These are phyloP conservation scores for Drosophila suzukii DNA, from an alignment of 1,140 invertebrate species.

Conservation along the genomic window DNA sequence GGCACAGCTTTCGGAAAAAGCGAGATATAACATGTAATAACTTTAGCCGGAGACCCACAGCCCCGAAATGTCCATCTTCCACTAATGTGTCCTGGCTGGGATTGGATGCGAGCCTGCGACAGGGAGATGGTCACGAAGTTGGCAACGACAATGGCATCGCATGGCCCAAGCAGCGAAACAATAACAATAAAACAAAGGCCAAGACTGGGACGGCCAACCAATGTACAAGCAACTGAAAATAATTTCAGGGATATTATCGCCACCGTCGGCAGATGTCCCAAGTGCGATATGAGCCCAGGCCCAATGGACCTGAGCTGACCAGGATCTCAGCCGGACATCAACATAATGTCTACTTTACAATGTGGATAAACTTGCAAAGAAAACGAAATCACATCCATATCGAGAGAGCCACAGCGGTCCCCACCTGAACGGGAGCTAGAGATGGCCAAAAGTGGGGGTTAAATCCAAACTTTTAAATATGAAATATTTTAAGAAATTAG, in stretches of 20 bases:
- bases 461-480: background rate
- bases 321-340: slow-evolving; percentile 55
- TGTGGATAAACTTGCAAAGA: slow-evolving; percentile 74
- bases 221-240: slow-evolving; percentile 72
- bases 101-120: slow-evolving; percentile 32
- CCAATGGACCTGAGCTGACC: slow-evolving; percentile 16
- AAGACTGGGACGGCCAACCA: slow-evolving; percentile 44
- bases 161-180: slow-evolving; percentile 55
- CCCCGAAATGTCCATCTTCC: slow-evolving; percentile 69
- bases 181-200: slow-evolving; percentile 82
- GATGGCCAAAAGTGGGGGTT: background rate
- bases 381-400: slow-evolving; percentile 80
- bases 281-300: slow-evolving; percentile 65
- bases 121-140: slow-evolving; percentile 46
- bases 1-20: slow-evolving; percentile 67
- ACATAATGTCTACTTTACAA: slow-evolving; percentile 83
- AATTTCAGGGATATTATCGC: slow-evolving; percentile 79
- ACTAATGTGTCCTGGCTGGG: slow-evolving; percentile 66
- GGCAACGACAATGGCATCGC: slow-evolving; percentile 30
- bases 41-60: slow-evolving; percentile 44
- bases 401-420: slow-evolving; percentile 8
- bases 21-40: slow-evolving; percentile 79
- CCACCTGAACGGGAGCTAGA: slow-evolving; percentile 16
- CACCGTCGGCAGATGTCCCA: slow-evolving; percentile 72
- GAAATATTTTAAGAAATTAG: no score